phyloP scores from a whole-genome alignment of 2,113 vertebrate genomes.

The Boulengeromyrus knoepffleri region DNA sequence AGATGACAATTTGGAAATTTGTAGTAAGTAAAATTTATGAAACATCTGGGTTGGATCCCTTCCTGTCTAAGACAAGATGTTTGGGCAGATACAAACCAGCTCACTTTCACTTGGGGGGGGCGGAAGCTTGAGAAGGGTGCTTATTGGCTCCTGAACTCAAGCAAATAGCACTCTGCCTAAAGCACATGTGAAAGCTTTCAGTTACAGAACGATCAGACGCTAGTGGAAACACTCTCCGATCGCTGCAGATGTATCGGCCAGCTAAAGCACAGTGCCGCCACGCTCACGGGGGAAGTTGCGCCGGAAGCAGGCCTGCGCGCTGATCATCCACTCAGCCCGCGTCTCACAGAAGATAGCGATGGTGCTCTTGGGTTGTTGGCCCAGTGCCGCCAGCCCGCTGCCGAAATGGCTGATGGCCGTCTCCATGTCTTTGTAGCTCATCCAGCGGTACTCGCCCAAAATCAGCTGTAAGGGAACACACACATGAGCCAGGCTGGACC shows the following conservation, averaged over 20 bases:
- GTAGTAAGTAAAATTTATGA: not conserved
- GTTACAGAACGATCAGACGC: not conserved
- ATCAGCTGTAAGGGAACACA: constrained; percentile 66
- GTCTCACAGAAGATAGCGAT: constrained; percentile 97
- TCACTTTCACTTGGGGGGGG: not conserved
- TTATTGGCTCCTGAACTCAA: not conserved
- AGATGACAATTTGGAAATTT: not conserved
- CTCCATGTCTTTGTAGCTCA: constrained; percentile 77
- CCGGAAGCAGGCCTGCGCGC: constrained; percentile 88
- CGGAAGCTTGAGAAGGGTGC: not conserved
- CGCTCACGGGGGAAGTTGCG: constrained; percentile 79
- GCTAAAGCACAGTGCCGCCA: not conserved
- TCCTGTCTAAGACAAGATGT: not conserved
- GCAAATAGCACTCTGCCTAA: not conserved
- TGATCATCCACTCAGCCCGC: constrained; percentile 90
- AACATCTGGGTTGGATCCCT: not conserved
- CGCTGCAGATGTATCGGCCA: not conserved
- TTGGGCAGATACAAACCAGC: not conserved
- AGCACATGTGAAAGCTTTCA: not conserved
- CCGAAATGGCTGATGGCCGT: constrained; percentile 63
- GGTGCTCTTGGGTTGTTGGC: constrained; percentile 69
- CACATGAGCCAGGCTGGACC: not conserved
- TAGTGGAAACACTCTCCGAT: not conserved
- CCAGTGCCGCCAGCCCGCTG: constrained; percentile 75
- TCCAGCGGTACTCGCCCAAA: constrained; percentile 83